A percentile compares a stretch with the other conserved stretches of the same genome.
phyloP scores from a whole-genome alignment of 2,113 vertebrate species.

The Zosterops borbonicus region DNA sequence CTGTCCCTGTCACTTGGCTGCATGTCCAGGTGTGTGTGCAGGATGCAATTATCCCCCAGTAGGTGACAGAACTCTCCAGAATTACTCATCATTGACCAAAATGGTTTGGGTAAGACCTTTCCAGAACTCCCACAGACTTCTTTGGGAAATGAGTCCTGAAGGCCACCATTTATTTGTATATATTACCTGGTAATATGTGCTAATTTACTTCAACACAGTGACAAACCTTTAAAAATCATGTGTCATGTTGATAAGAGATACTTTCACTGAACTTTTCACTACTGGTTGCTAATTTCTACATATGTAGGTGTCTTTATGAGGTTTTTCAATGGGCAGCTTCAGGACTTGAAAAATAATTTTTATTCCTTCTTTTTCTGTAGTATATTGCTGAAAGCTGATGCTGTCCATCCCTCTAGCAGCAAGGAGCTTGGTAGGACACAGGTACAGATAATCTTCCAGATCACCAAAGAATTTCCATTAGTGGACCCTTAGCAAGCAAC shows the following conservation, averaged over 20 bases:
- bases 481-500: background rate
- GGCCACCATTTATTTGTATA: background rate
- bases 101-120: background rate
- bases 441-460: background rate
- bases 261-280: background rate
- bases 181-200: background rate
- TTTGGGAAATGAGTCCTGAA: background rate
- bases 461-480: background rate
- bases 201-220: background rate
- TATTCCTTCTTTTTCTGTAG: background rate
- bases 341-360: background rate
- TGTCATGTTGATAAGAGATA: background rate
- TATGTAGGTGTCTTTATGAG: background rate
- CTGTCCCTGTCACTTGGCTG: background rate
- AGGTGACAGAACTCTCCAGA: background rate
- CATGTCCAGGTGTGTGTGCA: background rate
- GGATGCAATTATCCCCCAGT: accelerated
- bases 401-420: background rate
- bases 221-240: background rate
- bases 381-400: background rate
- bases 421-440: background rate
- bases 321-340: background rate
- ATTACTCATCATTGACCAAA: background rate
- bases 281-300: background rate
- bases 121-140: background rate